Evolutionary conservation across 2,113 vertebrate species (phyloP), one percentile per base, ranked within the genome.

Genomic region (Hydrolagus affinis): DNA sequence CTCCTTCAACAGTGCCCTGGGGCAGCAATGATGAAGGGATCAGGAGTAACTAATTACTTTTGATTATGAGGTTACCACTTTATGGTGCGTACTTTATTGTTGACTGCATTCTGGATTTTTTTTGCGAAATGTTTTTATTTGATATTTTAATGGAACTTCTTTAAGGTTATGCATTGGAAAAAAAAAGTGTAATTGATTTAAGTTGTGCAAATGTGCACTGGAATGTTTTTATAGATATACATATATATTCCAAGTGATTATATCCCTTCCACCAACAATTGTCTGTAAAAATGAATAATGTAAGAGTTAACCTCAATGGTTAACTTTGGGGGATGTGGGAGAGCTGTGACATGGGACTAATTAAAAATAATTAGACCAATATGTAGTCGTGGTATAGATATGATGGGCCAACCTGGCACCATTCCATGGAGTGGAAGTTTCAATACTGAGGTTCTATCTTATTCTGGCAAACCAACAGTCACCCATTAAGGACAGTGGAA

Each of bases 91-190:
- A 62, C 44, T 83, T 62, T 83, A 83, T 83, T 83, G 78, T 83
- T 83, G 78, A 66, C 78, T 83, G 25, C 78, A 83, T 83, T 83
- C 78, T 83, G 25, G 60, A 83, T 83, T 83, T 60, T 25, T 83
- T 83, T 83, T 25, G 66, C 66, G 64, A 83, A 66, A 83, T 83
- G 64, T 83, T 17, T 60, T 28, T 83, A 66, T 83, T 66, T 30
- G 60, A 83, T 28, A 83, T 83, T 83, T 83, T 83, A 83, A 83
- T 83, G 66, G 64, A 32, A 83, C 60, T 83, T 17, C 60, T 66
- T 83, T 62, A 66, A 66, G 66, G 59, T 59, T 66, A 25, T 83
- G 78, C 66, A 83, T 83, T 83, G 78, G 60, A 83, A 15, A 44
- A 44, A 66, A 28, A 83, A 83, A 83, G 78, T 62, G 66, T 83